Conservation (phyloP, 2,797 vertebrate genomes). For the Pangasius mekongensis region DNA sequence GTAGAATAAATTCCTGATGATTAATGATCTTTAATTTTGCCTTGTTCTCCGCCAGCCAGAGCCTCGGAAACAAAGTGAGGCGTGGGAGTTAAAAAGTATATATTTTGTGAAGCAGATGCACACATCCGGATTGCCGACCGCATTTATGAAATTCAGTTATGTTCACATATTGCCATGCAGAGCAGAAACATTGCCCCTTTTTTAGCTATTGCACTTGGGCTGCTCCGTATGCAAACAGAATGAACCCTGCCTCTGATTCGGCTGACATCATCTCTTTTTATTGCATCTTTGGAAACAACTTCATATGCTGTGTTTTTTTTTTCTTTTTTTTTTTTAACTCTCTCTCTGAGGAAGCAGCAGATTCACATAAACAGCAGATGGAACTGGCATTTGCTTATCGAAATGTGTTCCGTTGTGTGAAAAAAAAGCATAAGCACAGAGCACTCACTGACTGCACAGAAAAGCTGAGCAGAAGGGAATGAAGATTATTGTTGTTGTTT, state of each 20-base stretch:
- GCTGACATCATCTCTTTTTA: slow-evolving; percentile 44
- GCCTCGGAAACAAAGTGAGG: slow-evolving; percentile 35
- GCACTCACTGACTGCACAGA: slow-evolving; percentile 29
- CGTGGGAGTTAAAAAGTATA: slow-evolving; percentile 16
- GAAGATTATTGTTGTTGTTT: slow-evolving; percentile 64
- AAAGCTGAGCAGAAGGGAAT: slow-evolving; percentile 48
- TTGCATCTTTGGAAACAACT: slow-evolving; percentile 42
- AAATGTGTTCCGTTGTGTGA: slow-evolving; percentile 55
- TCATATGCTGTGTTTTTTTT: slow-evolving; percentile 38
- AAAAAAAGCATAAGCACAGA: slow-evolving; percentile 18
- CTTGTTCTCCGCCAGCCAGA: slow-evolving; percentile 43
- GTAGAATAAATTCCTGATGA: slow-evolving; percentile 16
- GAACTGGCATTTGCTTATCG: slow-evolving; percentile 54
- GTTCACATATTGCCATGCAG: slow-evolving; percentile 54
- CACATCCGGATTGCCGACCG: slow-evolving; percentile 40
- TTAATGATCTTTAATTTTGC: slow-evolving; percentile 46
- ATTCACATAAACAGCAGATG: slow-evolving; percentile 52
- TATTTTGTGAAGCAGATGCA: slow-evolving; percentile 52
- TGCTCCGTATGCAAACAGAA: slow-evolving; percentile 46
- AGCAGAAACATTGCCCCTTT: slow-evolving; percentile 44
- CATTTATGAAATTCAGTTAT: slow-evolving; percentile 57
- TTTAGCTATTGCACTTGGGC: slow-evolving; percentile 22
- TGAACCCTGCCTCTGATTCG: slow-evolving; percentile 39
- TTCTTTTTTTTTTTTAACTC: slow-evolving; percentile 12
- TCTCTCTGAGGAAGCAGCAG: slow-evolving; percentile 49